Evolutionary conservation across 2,113 vertebrate species (phyloP).

Genomic region (Ageneiosus marmoratus): DNA sequence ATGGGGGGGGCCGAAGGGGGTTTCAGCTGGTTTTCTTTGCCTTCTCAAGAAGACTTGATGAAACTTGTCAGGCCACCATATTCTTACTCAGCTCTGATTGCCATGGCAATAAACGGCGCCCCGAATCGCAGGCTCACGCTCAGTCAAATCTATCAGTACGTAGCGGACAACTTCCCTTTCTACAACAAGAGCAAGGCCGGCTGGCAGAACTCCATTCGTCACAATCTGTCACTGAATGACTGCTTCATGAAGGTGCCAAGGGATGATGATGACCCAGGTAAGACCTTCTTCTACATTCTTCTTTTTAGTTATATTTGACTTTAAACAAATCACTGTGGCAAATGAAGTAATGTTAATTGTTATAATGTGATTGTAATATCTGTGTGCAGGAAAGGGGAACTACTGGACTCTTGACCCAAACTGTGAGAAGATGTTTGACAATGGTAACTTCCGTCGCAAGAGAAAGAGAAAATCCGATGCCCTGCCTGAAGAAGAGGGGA

Average conservation of each 20-base stretch:
- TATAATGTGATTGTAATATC: not conserved
- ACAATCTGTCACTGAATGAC: constrained; percentile 88
- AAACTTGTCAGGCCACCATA: constrained; percentile 89
- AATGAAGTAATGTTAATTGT: not conserved
- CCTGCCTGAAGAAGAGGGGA: constrained; percentile 48
- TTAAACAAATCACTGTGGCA: not conserved
- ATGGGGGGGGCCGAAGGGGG: constrained; percentile 66
- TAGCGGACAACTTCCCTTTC: constrained; percentile 91
- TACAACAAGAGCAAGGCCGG: constrained; percentile 91
- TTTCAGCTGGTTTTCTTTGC: constrained; percentile 84
- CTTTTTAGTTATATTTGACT: not conserved
- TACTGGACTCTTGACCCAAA: constrained; percentile 96
- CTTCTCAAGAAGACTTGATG: constrained; percentile 83
- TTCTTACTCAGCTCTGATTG: constrained; percentile 94
- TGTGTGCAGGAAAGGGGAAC: constrained; percentile 89
- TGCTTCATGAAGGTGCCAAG: constrained; percentile 92
- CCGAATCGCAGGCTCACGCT: constrained; percentile 87
- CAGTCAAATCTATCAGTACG: constrained; percentile 94
- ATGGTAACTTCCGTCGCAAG: constrained; percentile 93
- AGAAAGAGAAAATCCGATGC: constrained; percentile 87
- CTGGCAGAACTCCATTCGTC: constrained; percentile 91
- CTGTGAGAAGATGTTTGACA: constrained; percentile 97
- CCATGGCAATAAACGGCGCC: constrained; percentile 91
- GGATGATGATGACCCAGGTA: constrained; percentile 86
- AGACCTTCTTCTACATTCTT: constrained; percentile 24